Percentiles rank a stretch among this genome's conserved stretches.
Conservation (phyloP, 1,140 invertebrate species). For the Atta cephalotes region DNA sequence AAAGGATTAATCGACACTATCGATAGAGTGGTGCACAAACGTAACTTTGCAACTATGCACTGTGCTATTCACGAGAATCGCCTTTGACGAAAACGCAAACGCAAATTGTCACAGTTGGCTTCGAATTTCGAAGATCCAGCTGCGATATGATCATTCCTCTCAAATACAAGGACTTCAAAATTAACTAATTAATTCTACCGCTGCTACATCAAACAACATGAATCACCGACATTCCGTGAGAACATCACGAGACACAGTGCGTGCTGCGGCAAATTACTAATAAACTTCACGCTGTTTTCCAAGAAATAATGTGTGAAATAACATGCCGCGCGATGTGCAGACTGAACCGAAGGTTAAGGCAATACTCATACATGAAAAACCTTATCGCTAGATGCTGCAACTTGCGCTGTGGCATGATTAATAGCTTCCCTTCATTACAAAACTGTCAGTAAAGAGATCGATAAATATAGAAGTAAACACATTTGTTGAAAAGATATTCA, state of each 20-base stretch:
- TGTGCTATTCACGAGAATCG: slow-evolving; percentile 14
- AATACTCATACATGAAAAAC: slow-evolving; percentile 68
- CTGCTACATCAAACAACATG: slow-evolving; percentile 31
- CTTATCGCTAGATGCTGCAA: slow-evolving; percentile 67
- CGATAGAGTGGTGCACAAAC: not conserved
- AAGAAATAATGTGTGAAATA: slow-evolving; percentile 27
- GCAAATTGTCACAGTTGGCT: slow-evolving; percentile 45
- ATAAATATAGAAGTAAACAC: slow-evolving; percentile 13
- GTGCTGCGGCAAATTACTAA: slow-evolving; percentile 16
- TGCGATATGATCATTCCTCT: slow-evolving; percentile 36
- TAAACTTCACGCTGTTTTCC: slow-evolving; percentile 13
- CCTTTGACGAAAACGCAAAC: slow-evolving; percentile 44
- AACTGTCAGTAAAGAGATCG: slow-evolving; percentile 64
- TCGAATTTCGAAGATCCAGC: slow-evolving; percentile 53
- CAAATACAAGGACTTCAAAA: slow-evolving; percentile 32
- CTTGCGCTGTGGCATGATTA: slow-evolving; percentile 68
- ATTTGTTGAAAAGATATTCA: not conserved
- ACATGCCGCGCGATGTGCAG: not conserved
- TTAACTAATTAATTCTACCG: slow-evolving; percentile 57
- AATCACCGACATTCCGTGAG: slow-evolving; percentile 24
- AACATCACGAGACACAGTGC: not conserved
- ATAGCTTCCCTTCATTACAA: slow-evolving; percentile 64
- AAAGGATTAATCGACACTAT: slow-evolving; percentile 39
- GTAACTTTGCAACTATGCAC: not conserved
- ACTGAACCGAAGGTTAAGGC: slow-evolving; percentile 9